Percentiles rank a stretch among this genome's conserved stretches.
Evolutionary conservation across 2,888 invertebrate species (phyloP).

Genomic region (Ormyrus rosae): DNA sequence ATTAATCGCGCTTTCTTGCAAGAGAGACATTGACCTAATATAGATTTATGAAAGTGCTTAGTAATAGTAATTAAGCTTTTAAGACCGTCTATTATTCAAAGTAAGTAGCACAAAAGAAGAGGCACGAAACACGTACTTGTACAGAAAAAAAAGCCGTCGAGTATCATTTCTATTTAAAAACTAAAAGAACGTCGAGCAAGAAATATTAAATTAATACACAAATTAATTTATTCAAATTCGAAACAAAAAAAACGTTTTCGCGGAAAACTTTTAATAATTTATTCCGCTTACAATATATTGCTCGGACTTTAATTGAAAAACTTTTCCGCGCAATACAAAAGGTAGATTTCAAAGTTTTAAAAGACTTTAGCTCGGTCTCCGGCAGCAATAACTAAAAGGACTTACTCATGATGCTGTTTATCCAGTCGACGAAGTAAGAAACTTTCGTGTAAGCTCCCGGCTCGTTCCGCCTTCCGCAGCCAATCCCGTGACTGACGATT

Average conservation of each 20-base stretch:
- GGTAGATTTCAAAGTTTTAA: too few relatives aligned
- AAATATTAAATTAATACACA: too few relatives aligned
- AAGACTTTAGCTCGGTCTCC: too few relatives aligned
- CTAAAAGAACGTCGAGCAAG: too few relatives aligned
- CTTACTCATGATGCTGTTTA: slow-evolving; percentile 81
- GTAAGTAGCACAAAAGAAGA: neutral
- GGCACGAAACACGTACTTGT: too few relatives aligned
- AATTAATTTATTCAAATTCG: neutral
- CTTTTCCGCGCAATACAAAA: too few relatives aligned
- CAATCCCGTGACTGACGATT: slow-evolving; percentile 91
- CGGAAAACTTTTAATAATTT: too few relatives aligned
- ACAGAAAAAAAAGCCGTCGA: too few relatives aligned
- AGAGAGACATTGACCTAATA: neutral
- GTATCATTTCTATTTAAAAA: too few relatives aligned
- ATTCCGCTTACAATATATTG: too few relatives aligned
- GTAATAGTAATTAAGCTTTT: neutral
- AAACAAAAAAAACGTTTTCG: neutral
- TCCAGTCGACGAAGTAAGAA: slow-evolving; percentile 86
- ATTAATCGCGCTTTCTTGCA: too few relatives aligned
- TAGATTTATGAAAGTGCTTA: neutral
- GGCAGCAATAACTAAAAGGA: slow-evolving; percentile 27
- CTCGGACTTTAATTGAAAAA: too few relatives aligned
- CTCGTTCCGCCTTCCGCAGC: slow-evolving; percentile 87
- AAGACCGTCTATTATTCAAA: slow-evolving; percentile 4
- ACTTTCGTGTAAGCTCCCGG: slow-evolving; percentile 91